Conservation (phyloP, 2,113 vertebrate genomes). For the Protobothrops flavoviridis region DNA sequence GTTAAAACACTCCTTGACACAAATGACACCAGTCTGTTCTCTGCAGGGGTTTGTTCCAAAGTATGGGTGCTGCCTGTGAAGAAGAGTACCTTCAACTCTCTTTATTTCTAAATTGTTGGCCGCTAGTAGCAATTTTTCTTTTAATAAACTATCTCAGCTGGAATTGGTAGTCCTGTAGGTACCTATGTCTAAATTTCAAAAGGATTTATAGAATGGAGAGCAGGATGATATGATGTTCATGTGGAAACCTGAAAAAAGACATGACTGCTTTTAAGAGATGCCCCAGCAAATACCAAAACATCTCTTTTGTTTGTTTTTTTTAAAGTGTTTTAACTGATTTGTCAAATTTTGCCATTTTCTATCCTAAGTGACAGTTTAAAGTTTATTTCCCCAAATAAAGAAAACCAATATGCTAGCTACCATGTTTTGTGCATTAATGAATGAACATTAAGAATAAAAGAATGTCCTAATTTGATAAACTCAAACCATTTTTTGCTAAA, state of each 20-base stretch:
- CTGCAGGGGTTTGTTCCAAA: not conserved
- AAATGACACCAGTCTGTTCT: not conserved
- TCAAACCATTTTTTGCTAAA: not conserved
- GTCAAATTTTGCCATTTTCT: not conserved
- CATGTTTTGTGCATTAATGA: not conserved
- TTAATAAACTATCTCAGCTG: too few species aligned
- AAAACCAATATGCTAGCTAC: not conserved
- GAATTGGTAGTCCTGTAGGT: too few species aligned
- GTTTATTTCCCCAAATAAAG: not conserved
- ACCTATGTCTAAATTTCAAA: too few species aligned
- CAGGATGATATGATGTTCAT: too few species aligned
- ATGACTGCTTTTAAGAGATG: too few species aligned
- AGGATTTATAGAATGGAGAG: too few species aligned
- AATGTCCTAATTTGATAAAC: not conserved
- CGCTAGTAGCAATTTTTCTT: not conserved
- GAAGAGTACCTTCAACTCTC: not conserved
- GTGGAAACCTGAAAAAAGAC: too few species aligned
- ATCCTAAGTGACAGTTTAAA: not conserved
- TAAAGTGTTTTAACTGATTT: not conserved
- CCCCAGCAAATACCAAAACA: too few species aligned
- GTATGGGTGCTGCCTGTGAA: not conserved
- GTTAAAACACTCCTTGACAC: too few species aligned
- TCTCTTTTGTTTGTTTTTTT: not conserved
- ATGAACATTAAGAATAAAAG: not conserved
- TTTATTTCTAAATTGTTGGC: not conserved